phyloP scores from a whole-genome alignment of 53 echinoderm and acorn worm genomes.

The Echinometra lucunter region DNA sequence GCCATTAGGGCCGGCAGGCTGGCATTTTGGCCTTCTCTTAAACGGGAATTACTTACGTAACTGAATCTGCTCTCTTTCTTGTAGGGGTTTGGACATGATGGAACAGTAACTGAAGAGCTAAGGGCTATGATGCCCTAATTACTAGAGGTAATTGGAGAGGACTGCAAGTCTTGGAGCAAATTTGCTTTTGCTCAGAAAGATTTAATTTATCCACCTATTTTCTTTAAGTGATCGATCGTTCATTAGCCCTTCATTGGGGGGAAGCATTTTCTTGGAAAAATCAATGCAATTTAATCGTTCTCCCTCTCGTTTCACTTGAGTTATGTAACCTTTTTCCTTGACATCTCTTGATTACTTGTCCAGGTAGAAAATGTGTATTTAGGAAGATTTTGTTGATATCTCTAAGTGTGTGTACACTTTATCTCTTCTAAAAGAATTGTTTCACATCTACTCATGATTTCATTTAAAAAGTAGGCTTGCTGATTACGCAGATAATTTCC shows the following conservation, averaged over 20 bases:
- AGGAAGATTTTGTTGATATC: too few species aligned
- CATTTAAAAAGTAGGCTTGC: too few species aligned
- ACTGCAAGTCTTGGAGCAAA: background rate
- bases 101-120: background rate
- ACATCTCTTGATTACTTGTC: background rate
- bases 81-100: background rate
- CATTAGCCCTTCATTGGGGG: background rate
- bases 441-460: background rate
- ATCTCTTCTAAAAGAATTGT: background rate
- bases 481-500: too few species aligned
- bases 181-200: too few species aligned
- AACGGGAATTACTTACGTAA: slow-evolving; percentile 8
- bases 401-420: background rate
- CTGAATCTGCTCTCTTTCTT: background rate
- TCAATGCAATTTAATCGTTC: background rate
- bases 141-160: background rate
- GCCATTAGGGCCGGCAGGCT: background rate
- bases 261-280: background rate
- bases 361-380: background rate
- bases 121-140: background rate
- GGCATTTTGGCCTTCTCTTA: background rate
- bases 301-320: background rate
- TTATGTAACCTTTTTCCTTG: background rate
- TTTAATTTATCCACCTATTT: background rate
- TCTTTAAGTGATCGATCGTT: background rate